A percentile compares a stretch with the other conserved stretches of the same genome.
Evolutionary conservation across 1,140 invertebrate species (phyloP).

Genomic region (Onthophagus taurus): DNA sequence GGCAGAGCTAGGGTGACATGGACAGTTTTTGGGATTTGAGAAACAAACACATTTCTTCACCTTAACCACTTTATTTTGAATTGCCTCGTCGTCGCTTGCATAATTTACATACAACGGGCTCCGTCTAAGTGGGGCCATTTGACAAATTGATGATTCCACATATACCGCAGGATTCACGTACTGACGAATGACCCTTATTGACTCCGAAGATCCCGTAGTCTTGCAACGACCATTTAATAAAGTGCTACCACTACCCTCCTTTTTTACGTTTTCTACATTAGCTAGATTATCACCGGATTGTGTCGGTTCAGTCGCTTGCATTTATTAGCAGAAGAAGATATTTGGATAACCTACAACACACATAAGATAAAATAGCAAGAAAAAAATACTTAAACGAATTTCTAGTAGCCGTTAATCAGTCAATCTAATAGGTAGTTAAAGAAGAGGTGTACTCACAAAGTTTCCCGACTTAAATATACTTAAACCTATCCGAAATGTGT

Average conservation of each 20-base stretch:
- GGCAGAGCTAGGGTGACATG: conserved; percentile 17
- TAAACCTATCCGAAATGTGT: conserved; percentile 4
- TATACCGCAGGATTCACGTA: conserved; percentile 14
- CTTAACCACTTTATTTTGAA: conserved; percentile 9
- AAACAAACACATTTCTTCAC: conserved; percentile 18
- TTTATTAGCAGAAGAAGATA: conserved; percentile 3
- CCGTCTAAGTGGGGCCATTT: conserved; percentile 10
- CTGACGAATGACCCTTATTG: neutral
- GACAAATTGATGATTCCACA: conserved; percentile 11
- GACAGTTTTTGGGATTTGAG: conserved; percentile 17
- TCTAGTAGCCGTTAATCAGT: neutral
- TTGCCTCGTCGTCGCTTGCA: conserved; percentile 9
- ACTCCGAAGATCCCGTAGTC: conserved; percentile 10
- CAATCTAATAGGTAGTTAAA: too few species aligned
- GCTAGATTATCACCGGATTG: conserved; percentile 3
- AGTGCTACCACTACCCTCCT: too few species aligned
- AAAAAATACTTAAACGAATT: neutral
- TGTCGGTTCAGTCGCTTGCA: conserved; percentile 5
- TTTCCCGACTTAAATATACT: conserved; percentile 9
- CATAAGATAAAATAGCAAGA: conserved; percentile 1
- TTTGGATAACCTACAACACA: conserved; percentile 1
- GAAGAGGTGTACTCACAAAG: conserved; percentile 12
- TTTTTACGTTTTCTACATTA: too few species aligned
- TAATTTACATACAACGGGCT: conserved; percentile 11
- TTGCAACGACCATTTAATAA: too few species aligned